phyloP scores from a whole-genome alignment of 2,113 vertebrate species.

The Tragelaphus scriptus region DNA sequence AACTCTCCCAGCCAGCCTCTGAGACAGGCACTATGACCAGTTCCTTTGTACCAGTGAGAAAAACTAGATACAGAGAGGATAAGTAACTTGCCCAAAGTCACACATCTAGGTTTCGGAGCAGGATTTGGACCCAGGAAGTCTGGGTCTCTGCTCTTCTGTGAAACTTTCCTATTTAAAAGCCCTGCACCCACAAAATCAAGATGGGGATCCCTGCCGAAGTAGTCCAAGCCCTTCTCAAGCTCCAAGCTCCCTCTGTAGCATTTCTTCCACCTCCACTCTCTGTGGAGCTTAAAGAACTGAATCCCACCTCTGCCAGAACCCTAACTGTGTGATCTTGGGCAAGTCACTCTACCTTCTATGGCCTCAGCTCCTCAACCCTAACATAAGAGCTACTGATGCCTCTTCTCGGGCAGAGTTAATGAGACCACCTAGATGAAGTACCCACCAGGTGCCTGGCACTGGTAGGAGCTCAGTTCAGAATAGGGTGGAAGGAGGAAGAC shows the following conservation, averaged over 20 bases:
- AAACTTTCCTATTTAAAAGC: not conserved
- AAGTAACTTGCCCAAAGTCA: not conserved
- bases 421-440: not conserved
- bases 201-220: not conserved
- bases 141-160: not conserved
- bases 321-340: not conserved
- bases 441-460: not conserved
- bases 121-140: not conserved
- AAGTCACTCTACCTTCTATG: not conserved
- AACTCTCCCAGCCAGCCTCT: not conserved
- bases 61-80: not conserved
- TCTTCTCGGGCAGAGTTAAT: not conserved
- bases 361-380: not conserved
- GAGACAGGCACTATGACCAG: not conserved
- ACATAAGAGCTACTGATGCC: not conserved
- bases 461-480: not conserved
- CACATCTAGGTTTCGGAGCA: not conserved
- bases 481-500: not conserved
- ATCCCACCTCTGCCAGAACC: not conserved
- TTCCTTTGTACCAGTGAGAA: not conserved
- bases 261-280: fast-evolving
- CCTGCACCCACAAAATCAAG: not conserved
- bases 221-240: not conserved
- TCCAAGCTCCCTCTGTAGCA: not conserved
- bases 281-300: not conserved